Percentiles rank a stretch among this genome's conserved stretches.
These are phyloP conservation scores for Falco punctatus DNA, from an alignment of 2,113 vertebrate genomes.

Conservation along the genomic window DNA sequence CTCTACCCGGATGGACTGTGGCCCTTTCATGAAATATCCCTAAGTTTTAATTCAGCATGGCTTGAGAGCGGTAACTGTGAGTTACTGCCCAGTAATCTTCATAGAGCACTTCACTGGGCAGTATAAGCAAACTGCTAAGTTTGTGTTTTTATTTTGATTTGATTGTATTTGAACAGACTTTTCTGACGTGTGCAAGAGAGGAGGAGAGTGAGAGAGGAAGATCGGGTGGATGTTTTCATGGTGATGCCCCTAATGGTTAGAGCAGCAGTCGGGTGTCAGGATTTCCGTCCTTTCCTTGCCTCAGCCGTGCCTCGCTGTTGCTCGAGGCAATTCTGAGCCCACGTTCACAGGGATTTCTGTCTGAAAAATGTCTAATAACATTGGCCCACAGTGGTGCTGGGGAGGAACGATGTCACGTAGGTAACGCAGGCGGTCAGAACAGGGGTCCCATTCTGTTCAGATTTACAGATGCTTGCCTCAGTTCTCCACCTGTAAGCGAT, in stretches of 20 bases:
- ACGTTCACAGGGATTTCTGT: rapidly evolving
- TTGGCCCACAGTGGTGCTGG: not conserved
- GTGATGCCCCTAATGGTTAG: not conserved
- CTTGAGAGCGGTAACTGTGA: not conserved
- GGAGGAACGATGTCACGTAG: no score
- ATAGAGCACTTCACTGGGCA: not conserved
- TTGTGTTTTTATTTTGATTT: not conserved
- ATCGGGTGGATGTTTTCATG: not conserved
- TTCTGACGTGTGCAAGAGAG: not conserved
- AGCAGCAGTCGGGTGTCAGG: not conserved
- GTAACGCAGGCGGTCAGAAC: not conserved
- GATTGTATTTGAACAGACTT: not conserved
- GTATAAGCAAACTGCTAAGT: not conserved
- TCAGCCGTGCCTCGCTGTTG: not conserved
- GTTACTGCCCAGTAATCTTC: not conserved
- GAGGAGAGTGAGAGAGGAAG: not conserved
- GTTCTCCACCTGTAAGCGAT: not conserved
- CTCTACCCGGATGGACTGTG: not conserved
- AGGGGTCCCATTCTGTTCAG: not conserved
- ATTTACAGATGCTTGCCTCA: not conserved
- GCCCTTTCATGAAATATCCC: not conserved
- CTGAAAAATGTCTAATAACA: not conserved
- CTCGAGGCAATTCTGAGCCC: not conserved
- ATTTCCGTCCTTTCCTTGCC: not conserved
- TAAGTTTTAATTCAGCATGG: not conserved